Base-by-base conservation (phyloP, 1,140 invertebrate species). In the Charaxes varanes region DNA sequence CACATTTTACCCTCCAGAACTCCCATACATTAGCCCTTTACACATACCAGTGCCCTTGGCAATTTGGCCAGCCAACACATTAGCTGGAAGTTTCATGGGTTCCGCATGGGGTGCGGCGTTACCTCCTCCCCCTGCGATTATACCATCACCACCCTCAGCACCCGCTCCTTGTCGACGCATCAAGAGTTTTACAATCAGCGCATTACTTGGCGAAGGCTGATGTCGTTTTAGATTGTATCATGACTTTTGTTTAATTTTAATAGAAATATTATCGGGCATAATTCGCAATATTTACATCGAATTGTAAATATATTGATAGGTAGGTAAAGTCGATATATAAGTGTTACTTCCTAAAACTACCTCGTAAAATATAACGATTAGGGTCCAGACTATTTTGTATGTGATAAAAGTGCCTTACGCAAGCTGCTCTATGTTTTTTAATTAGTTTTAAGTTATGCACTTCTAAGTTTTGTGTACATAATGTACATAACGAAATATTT, bases 181-280 rank as follows among this genome's bases (percentile, higher is more conserved):
- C 4, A 83, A 83, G 43, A 83, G 69, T 33, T 83, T 83, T 40
- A 80, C 79, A n/a, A 83, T 83, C 28, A 80, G 79, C 36, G 74
- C 79, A 12, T 53, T 83, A 6, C 62, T 83, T 14, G 79, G 77
- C 1, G 79, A 83, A 63, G 74, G 79, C 31, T 82, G 66, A 82
- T 27, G 6, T 4, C 7, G 23, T 22, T 21, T 26, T 18, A 13
- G 11, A 17, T 6, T 31, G n/a, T 31, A 31, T 28, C 26, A 7
- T 3, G 26, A 28, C n/a, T 18, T 31, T 16, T 31, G 11, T 30
- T 30, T 15, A 17, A 4, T 23, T 23, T 23, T 6, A 23, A 23
- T n/a, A 23, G 3, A 18, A 23, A 8, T 12, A 34, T 11, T 10
- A 4, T 17, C 40, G 47, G 47, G 52, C 49, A 46, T 33, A 7